Percentiles rank a stretch among this genome's conserved stretches.
Evolutionary conservation across 1,140 invertebrate genomes (phyloP).

Genomic region (Telenomus remus): DNA sequence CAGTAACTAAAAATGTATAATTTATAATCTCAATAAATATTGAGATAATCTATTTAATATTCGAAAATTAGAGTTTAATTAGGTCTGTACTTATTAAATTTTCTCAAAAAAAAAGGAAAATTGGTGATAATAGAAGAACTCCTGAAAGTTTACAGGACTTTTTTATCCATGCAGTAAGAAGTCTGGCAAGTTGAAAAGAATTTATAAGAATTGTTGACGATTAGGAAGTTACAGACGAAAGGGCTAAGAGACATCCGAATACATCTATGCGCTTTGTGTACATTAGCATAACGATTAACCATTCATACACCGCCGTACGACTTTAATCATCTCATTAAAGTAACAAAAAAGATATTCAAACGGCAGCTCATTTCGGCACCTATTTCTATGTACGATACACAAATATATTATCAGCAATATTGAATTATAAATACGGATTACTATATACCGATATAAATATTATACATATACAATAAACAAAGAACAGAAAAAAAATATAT

Average conservation of each 20-base stretch:
- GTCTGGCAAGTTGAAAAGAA: slow-evolving; percentile 60
- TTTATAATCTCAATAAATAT: too few relatives aligned
- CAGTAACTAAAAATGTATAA: too few relatives aligned
- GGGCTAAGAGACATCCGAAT: slow-evolving; percentile 51
- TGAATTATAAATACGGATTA: slow-evolving; percentile 52
- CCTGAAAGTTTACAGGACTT: too few relatives aligned
- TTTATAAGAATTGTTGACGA: slow-evolving; percentile 58
- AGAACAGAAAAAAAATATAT: background rate
- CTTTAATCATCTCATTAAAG: slow-evolving; percentile 54
- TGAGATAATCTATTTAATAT: too few relatives aligned
- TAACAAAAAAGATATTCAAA: slow-evolving; percentile 48
- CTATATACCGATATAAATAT: slow-evolving; percentile 47
- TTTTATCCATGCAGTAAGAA: too few relatives aligned
- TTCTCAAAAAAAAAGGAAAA: too few relatives aligned
- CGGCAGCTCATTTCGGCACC: slow-evolving; percentile 70
- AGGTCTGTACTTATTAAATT: too few relatives aligned
- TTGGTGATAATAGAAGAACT: too few relatives aligned
- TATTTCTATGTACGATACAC: slow-evolving; percentile 70
- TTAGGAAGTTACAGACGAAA: slow-evolving; percentile 2
- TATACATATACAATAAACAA: background rate
- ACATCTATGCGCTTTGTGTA: slow-evolving; percentile 49
- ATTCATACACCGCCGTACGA: slow-evolving; percentile 59
- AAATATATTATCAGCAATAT: slow-evolving; percentile 67
- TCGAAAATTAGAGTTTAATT: too few relatives aligned
- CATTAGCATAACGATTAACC: slow-evolving; percentile 43